A percentile compares a stretch with the other conserved stretches of the same genome.
Evolutionary conservation across 2,888 invertebrate genomes (phyloP).

Genomic region (Ligdia adustata): DNA sequence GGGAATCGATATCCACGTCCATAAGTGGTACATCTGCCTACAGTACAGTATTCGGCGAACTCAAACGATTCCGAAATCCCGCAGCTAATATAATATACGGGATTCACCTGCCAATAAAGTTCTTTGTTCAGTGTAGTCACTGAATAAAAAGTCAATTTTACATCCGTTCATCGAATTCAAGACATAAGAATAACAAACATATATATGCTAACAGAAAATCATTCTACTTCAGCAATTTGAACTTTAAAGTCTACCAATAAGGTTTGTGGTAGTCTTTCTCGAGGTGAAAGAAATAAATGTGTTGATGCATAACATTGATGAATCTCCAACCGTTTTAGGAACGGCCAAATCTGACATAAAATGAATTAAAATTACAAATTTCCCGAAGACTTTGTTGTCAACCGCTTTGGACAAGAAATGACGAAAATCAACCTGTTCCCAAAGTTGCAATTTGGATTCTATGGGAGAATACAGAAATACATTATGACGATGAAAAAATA

Average conservation of each 20-base stretch:
- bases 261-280: constrained; percentile 4
- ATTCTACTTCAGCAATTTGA: constrained; percentile 12
- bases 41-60: constrained; percentile 14
- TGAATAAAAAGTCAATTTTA: constrained; percentile 62
- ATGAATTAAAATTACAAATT: constrained; percentile 78
- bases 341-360: constrained; percentile 70
- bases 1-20: no score
- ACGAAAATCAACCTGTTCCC: constrained; percentile 64
- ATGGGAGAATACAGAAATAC: constrained; percentile 44
- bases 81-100: constrained; percentile 66
- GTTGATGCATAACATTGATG: constrained; percentile 67
- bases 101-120: constrained; percentile 77
- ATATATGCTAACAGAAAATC: constrained; percentile 16
- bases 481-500: constrained; percentile 37
- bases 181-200: constrained; percentile 46
- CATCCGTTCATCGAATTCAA: constrained; percentile 71
- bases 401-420: constrained; percentile 55
- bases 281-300: constrained; percentile 31
- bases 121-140: constrained; percentile 67
- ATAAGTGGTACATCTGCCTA: no score
- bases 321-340: constrained; percentile 71
- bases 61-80: constrained; percentile 55
- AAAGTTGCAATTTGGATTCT: constrained; percentile 56
- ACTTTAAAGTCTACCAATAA: constrained; percentile 18
- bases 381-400: constrained; percentile 64